Evolutionary conservation across 2,888 invertebrate genomes (phyloP), one percentile per base, ranked within the genome.

Genomic region (Drosophila paranaensis): DNA sequence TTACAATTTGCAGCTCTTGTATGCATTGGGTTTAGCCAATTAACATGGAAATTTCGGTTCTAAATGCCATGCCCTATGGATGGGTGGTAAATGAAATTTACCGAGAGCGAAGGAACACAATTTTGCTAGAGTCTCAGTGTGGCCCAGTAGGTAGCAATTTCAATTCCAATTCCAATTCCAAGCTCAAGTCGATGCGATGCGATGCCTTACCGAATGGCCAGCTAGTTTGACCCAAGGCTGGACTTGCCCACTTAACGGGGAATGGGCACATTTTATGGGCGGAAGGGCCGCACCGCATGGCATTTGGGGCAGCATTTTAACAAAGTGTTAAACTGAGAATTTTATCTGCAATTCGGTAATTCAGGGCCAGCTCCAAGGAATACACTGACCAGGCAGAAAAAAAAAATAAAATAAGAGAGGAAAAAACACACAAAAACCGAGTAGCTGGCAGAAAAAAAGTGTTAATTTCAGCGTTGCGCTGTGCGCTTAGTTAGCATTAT

Each of bases 251-350:
- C 27, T 62, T 68, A 67, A 74, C 64, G 71, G 71, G 40, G 77
- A 74, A 63, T 65, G 81, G 84, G 83, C 79, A 81, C 72, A 82
- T 74, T 85, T 88, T 82, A 84, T 88, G 88, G 78, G 50, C 73
- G 45, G 66, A 64, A 77, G 71, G 73, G 81, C 45, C 53, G 70
- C 62, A 68, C 69, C 85, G 86, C 84, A 88, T 87, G 89, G 89
- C 81, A 74, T 84, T 79, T 78, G 67, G 82, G 74, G 84, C 73
- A 74, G 74, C 86, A 88, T 87, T 87, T 85, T 89, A 87, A 88
- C 90, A 89, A 89, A 87, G 88, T 87, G 86, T 89, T 87, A 87
- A 87, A 88, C 86, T 89, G 90, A 88, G 86, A 87, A 88, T 89
- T 87, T 89, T 87, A 87, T 89, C 90, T 89, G 88, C 88, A 71